Percentiles rank a stretch among this genome's conserved stretches.
Evolutionary conservation across 2,113 vertebrate species (phyloP).

Genomic region (Pelusios castaneus): DNA sequence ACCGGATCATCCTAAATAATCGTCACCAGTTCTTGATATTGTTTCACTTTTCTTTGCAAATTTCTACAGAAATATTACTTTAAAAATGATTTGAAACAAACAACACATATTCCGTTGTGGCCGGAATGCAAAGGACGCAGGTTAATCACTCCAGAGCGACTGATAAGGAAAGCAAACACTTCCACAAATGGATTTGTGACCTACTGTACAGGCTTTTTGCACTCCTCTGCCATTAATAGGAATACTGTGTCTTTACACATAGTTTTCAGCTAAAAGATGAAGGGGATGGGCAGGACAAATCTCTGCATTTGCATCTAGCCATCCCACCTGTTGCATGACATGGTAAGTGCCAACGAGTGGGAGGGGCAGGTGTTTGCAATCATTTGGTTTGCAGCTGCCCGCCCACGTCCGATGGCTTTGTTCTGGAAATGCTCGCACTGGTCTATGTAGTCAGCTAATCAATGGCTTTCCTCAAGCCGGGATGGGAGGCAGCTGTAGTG

Average conservation of each 20-base stretch:
- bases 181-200: neutral
- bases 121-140: neutral
- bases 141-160: neutral
- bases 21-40: neutral
- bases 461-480: neutral
- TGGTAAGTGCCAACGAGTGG: neutral
- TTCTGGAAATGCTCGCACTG: neutral
- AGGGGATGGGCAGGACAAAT: neutral
- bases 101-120: neutral
- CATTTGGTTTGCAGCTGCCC: neutral
- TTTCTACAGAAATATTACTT: slow-evolving; percentile 7
- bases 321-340: neutral
- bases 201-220: neutral
- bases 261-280: neutral
- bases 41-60: neutral
- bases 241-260: neutral
- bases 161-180: neutral
- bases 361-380: neutral
- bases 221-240: neutral
- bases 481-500: neutral
- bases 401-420: neutral
- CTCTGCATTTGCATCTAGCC: neutral
- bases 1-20: neutral
- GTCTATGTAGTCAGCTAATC: neutral
- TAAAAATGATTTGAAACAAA: neutral